Evolutionary conservation across 2,113 vertebrate species (phyloP).

Genomic region (Tenebrosternarchus preto): DNA sequence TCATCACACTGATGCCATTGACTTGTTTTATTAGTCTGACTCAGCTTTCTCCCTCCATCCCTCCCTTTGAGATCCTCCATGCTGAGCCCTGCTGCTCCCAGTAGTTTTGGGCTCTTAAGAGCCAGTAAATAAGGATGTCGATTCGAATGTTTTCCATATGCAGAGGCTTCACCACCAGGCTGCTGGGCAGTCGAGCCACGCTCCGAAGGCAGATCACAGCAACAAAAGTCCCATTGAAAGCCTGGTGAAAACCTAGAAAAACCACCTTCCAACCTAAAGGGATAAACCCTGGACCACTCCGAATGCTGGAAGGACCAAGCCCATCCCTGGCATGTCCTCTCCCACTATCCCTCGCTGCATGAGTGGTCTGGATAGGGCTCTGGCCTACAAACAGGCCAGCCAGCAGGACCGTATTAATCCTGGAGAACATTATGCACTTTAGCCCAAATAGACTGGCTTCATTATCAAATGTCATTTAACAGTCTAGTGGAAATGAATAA

Average conservation of each 20-base stretch:
- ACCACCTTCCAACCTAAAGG: constrained; percentile 43
- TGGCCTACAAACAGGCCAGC: constrained; percentile 44
- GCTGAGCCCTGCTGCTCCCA: not conserved
- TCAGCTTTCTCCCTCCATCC: not conserved
- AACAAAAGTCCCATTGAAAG: constrained; percentile 49
- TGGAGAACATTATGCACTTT: constrained; percentile 24
- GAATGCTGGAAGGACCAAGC: constrained; percentile 49
- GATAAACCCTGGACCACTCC: constrained; percentile 44
- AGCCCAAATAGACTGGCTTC: constrained; percentile 3
- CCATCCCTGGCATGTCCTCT: constrained; percentile 39
- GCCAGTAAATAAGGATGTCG: constrained; percentile 19
- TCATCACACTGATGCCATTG: constrained; percentile 3
- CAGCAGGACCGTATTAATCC: constrained; percentile 29
- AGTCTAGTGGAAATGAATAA: constrained; percentile 25
- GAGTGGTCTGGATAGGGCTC: constrained; percentile 42
- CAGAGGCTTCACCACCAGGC: not conserved
- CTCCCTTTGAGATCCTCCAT: constrained; percentile 9
- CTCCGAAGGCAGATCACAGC: constrained; percentile 25
- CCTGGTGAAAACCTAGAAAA: constrained; percentile 29
- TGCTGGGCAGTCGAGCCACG: constrained; percentile 27
- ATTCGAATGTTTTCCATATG: constrained; percentile 34
- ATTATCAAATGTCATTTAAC: constrained; percentile 42
- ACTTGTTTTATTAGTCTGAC: constrained; percentile 26
- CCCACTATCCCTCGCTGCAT: constrained; percentile 52
- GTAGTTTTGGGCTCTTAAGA: constrained; percentile 21